Evolutionary conservation across 2,113 vertebrate species (phyloP).

Genomic region (Sebastes schlegelii): DNA sequence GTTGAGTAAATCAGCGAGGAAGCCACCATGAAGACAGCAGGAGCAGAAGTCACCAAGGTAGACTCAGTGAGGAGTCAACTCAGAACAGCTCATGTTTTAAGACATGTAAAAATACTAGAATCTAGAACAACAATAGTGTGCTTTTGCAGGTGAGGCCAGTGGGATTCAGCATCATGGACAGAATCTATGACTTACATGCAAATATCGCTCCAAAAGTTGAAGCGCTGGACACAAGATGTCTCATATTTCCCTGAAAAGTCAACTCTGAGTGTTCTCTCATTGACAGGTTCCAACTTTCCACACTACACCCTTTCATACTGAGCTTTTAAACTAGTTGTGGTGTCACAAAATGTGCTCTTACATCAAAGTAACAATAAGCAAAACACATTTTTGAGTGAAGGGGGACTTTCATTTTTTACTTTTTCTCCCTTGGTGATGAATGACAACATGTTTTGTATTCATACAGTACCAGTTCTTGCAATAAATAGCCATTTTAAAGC

Average conservation of each 20-base stretch:
- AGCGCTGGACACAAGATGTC: not conserved
- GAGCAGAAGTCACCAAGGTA: not conserved
- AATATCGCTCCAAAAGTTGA: not conserved
- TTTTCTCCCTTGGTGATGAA: not conserved
- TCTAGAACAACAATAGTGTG: not conserved
- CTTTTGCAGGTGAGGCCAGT: not conserved
- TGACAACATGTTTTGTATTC: not conserved
- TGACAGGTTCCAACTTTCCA: not conserved
- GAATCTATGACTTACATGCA: not conserved
- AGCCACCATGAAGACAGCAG: not conserved
- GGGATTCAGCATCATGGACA: not conserved
- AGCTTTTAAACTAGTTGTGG: not conserved
- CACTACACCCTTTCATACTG: not conserved
- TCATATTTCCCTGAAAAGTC: not conserved
- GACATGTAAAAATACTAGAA: not conserved
- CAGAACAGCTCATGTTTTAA: not conserved
- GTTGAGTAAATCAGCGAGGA: conserved; percentile 16
- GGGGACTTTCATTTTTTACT: too few relatives aligned
- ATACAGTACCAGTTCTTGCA: not conserved
- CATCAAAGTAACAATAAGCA: not conserved
- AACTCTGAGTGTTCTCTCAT: not conserved
- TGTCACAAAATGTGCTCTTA: not conserved
- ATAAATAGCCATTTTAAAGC: not conserved
- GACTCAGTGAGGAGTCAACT: not conserved
- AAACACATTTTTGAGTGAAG: not conserved